Base-by-base conservation (phyloP, 2,888 invertebrate genomes). In the Aethes cnicana region DNA sequence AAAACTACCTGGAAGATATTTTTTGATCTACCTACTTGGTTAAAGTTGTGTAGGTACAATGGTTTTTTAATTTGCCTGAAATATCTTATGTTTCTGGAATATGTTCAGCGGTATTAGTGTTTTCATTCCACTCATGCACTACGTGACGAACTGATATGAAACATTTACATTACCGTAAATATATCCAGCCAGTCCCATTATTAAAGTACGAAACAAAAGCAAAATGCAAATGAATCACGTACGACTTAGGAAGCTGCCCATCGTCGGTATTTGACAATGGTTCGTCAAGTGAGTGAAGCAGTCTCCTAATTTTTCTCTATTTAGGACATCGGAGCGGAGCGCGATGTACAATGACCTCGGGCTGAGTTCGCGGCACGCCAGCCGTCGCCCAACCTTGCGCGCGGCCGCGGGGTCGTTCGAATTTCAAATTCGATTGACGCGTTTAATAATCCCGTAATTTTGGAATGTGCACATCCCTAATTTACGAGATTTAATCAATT, bases 301-400 rank as follows among this genome's bases (percentile, higher is more conserved):
- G 36, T 37, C 46, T 47, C 52, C 55, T 52, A 55, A 55, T 52
- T 55, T 52, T 54, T 52, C 44, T 42, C 46, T 83, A 86, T 85
- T 83, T 84, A 77, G 86, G 83, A 78, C 84, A 80, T 79, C 75
- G 77, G 80, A 81, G 58, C 75, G 77, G 80, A 81, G 58, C 77
- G 71, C 72, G 66, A 69, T 82, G 82, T 85, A 73, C 84, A 82
- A 73, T 81, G 86, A 85, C 85, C 86, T 85, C 84, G 80, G 14
- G 62, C 57, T 68, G 74, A 64, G 78, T 71, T 78, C 78, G 76
- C 77, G n/a, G n/a, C n/a, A n/a, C n/a, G 74, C 50, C 50, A 50
- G 44, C 43, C 50, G 43, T 42, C 43, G 43, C 43, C 79, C 79
- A 79, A 81, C 81, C 82, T 80, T 81, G 70, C 7, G 61, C 65